These are phyloP conservation scores for Steinernema scapterisci DNA, from an alignment of 2,888 invertebrate genomes.

Conservation along the genomic window DNA sequence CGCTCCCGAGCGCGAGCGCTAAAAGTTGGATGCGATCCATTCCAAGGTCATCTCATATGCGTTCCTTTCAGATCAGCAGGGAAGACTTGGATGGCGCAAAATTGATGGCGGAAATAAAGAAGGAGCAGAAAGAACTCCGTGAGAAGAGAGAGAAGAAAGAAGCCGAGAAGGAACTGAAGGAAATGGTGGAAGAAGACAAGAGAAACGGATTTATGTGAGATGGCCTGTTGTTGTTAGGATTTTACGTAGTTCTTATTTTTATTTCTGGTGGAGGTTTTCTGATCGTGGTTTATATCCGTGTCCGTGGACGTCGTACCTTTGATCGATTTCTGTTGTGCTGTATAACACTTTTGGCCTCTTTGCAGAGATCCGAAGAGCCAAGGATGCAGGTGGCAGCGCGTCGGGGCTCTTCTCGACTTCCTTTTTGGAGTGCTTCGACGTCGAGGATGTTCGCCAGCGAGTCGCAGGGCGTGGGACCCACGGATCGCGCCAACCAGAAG, in stretches of 20 bases:
- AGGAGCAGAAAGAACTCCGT: slow-evolving; percentile 42
- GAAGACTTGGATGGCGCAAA: slow-evolving; percentile 54
- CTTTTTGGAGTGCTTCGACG: slow-evolving; percentile 40
- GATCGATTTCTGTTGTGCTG: background rate
- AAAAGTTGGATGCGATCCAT: no score
- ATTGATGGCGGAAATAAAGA: slow-evolving; percentile 48
- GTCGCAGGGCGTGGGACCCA: slow-evolving; percentile 7
- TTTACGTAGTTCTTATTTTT: slow-evolving; percentile 22
- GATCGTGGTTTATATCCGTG: slow-evolving; percentile 8
- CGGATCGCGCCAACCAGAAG: slow-evolving; percentile 47
- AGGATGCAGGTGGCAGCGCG: slow-evolving; percentile 33
- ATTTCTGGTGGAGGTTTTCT: slow-evolving; percentile 10
- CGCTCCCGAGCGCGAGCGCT: no score
- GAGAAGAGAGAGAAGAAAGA: slow-evolving; percentile 45
- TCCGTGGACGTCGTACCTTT: background rate
- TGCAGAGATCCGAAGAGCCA: background rate
- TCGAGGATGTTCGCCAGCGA: slow-evolving; percentile 16
- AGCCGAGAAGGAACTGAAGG: slow-evolving; percentile 43
- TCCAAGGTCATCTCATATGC: background rate
- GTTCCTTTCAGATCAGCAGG: slow-evolving; percentile 46
- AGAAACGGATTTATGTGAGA: slow-evolving; percentile 29
- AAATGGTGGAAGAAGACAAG: slow-evolving; percentile 40
- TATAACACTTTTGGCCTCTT: background rate
- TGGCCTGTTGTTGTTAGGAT: slow-evolving; percentile 26
- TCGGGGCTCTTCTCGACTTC: slow-evolving; percentile 18